Evolutionary conservation across 2,797 vertebrate species (phyloP), one percentile per base, ranked within the genome.

Genomic region (Intellagama lesueurii): DNA sequence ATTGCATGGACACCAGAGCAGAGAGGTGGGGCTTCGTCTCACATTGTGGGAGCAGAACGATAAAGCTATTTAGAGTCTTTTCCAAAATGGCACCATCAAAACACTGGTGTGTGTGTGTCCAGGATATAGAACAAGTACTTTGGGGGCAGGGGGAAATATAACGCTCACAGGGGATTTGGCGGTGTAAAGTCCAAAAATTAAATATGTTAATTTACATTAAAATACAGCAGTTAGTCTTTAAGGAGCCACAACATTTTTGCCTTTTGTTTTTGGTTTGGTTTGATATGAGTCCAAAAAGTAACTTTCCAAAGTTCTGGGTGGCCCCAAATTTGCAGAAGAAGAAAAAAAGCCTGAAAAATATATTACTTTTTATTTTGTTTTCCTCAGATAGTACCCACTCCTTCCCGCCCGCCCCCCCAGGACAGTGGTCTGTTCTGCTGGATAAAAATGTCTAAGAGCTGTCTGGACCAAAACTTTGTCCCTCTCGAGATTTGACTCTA

Each of bases 401-500:
- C 44, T 69, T 83, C 14, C n/a, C 52, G 40, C 47, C 44, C 0
- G 17, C 26, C 26, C 49, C 26, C 22, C 69, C 4, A 60, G 40
- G 14, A 66, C n/a, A 70, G 26, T 7, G 32, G 2, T 56, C 32
- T 76, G 47, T 56, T 76, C 26, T 7, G 4, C 28, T 77, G 44
- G 19, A 77, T 40, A 69, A 82, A 83, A 69, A 69, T 83, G 81
- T 24, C 35, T 28, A 75, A 32, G 9, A 64, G 22, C 49, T 52
- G 83, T 70, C 60, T 76, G 60, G 47, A 12, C 44, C 60, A 24
- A 66, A 76, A 9, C n/a, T 56, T 69, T 90, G 47, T 77, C 72
- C 22, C 49, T 26, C 44, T 19, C 70, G 70, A 7, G 7, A n/a
- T 26, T 87, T 80, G 79, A 90, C 72, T 90, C 79, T 90, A 89